These are phyloP conservation scores for Paedocypris sp. DNA, from an alignment of 2,113 vertebrate species.

Conservation along the genomic window DNA sequence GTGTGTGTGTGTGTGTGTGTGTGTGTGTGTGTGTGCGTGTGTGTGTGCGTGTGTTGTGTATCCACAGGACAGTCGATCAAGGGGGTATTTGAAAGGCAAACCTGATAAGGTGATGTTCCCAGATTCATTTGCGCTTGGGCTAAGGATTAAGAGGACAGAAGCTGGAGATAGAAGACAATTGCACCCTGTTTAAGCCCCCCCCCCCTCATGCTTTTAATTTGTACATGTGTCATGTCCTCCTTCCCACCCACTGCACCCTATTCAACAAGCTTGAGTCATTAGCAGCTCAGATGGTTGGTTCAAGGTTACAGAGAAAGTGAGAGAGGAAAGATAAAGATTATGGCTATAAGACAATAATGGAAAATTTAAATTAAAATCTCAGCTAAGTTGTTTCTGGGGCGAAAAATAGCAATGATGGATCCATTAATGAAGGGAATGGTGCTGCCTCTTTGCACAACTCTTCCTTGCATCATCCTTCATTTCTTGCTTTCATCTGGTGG, in stretches of 20 bases:
- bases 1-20: conserved; percentile 22
- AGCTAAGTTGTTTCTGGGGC: conserved; percentile 53
- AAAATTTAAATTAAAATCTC: conserved; percentile 58
- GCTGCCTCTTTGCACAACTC: conserved; percentile 57
- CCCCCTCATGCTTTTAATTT: conserved; percentile 37
- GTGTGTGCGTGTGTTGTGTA: conserved; percentile 25
- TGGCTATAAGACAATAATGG: conserved; percentile 64
- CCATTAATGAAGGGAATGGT: conserved; percentile 66
- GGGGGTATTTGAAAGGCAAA: conserved; percentile 45
- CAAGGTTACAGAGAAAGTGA: conserved; percentile 76
- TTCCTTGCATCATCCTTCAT: conserved; percentile 22
- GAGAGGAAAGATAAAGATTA: conserved; percentile 52
- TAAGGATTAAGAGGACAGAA: conserved; percentile 55
- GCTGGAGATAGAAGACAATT: conserved; percentile 65
- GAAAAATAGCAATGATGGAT: conserved; percentile 54
- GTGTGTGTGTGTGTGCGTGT: conserved; percentile 28
- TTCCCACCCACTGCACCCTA: conserved; percentile 48
- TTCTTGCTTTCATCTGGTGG: conserved; percentile 19
- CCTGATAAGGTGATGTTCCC: conserved; percentile 59
- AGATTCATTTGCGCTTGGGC: conserved; percentile 60
- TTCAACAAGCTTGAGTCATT: conserved; percentile 72
- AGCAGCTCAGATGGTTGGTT: conserved; percentile 56
- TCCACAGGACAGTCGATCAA: conserved; percentile 15
- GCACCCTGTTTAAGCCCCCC: conserved; percentile 59
- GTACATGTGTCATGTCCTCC: conserved; percentile 39